phyloP scores from a whole-genome alignment of 2,797 vertebrate species.

The Pseudochirops corinnae region DNA sequence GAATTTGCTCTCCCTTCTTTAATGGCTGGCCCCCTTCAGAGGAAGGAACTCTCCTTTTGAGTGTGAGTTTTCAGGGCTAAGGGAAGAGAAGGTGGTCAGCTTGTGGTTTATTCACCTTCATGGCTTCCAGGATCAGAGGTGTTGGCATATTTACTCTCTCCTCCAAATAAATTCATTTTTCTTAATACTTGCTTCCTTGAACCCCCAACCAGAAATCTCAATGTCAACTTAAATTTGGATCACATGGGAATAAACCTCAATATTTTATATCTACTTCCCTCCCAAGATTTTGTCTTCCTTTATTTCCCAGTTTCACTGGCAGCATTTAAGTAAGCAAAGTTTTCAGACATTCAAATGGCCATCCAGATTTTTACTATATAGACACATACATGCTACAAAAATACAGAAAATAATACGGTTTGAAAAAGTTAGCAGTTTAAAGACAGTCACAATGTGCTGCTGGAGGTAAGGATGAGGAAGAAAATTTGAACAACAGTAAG shows the following conservation, averaged over 20 bases:
- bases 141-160: neutral
- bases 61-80: neutral
- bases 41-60: neutral
- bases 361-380: neutral
- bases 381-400: neutral
- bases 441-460: neutral
- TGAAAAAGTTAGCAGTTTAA: neutral
- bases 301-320: neutral
- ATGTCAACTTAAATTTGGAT: neutral
- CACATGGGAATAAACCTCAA: neutral
- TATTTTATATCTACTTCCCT: neutral
- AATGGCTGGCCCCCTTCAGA: neutral
- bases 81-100: neutral
- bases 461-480: neutral
- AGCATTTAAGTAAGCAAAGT: neutral
- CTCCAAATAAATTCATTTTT: neutral
- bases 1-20: neutral
- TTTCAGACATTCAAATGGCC: neutral
- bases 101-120: neutral
- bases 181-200: neutral
- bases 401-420: neutral
- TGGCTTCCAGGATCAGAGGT: neutral
- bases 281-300: neutral
- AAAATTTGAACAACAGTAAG: neutral
- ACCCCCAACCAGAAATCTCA: neutral